phyloP scores from a whole-genome alignment of 2,113 vertebrate species.

The Zosterops pallidus region DNA sequence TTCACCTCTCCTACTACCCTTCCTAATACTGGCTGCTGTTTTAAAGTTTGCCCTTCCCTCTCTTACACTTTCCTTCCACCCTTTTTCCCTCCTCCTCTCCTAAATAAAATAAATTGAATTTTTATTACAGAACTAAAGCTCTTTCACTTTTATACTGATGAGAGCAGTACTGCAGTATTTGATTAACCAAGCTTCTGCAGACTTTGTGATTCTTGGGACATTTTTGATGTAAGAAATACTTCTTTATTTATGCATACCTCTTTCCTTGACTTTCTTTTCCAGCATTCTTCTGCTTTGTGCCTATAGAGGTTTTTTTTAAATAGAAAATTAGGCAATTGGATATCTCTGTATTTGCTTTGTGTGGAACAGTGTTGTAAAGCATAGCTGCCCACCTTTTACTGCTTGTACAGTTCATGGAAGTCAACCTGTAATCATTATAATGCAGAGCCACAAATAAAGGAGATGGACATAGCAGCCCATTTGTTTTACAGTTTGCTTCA shows the following conservation, averaged over 20 bases:
- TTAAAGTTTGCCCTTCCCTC: conserved; percentile 80
- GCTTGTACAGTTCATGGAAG: conserved; percentile 76
- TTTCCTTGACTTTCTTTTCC: conserved; percentile 52
- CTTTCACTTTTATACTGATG: conserved; percentile 83
- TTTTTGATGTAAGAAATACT: conserved; percentile 78
- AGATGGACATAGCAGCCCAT: conserved; percentile 52
- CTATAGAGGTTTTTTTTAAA: conserved; percentile 71
- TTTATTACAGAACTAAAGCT: conserved; percentile 81
- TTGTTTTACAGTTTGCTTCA: conserved; percentile 45
- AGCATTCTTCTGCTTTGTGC: conserved; percentile 73
- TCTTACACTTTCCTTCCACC: conserved; percentile 7
- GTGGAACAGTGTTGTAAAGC: conserved; percentile 77
- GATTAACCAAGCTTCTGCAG: conserved; percentile 79
- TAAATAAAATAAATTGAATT: conserved; percentile 70
- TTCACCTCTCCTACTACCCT: conserved; percentile 58
- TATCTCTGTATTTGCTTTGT: conserved; percentile 75
- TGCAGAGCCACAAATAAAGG: conserved; percentile 76
- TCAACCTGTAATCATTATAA: conserved; percentile 72
- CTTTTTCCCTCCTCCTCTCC: not conserved
- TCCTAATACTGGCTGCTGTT: conserved; percentile 76
- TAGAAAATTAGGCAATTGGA: conserved; percentile 70
- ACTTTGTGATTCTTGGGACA: conserved; percentile 75
- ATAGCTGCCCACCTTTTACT: conserved; percentile 70
- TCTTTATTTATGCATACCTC: conserved; percentile 78
- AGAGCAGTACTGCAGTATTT: conserved; percentile 82